Evolutionary conservation across 1,140 invertebrate species (phyloP).

Genomic region (Trachelipus rathkii): DNA sequence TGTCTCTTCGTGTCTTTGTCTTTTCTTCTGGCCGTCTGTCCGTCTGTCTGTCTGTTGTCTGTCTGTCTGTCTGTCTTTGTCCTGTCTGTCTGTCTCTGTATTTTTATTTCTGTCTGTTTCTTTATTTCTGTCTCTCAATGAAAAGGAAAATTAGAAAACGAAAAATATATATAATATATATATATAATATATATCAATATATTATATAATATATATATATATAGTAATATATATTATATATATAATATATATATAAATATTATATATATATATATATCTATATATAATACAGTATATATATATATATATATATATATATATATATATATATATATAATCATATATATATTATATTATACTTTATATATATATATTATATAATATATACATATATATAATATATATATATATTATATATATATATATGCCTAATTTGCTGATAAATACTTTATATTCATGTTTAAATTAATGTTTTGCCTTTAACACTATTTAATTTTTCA

Average conservation of each 20-base stretch:
- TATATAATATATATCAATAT: slow-evolving; percentile 7
- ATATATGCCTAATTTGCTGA: neutral
- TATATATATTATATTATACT: slow-evolving; percentile 15
- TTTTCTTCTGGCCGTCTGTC: no score
- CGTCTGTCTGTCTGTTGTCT: no score
- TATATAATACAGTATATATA: slow-evolving; percentile 6
- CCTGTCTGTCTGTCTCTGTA: no score
- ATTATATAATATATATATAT: no score
- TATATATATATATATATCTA: slow-evolving; percentile 11
- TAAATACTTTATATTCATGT: no score
- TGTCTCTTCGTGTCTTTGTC: no score
- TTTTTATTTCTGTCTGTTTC: no score
- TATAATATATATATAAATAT: slow-evolving; percentile 4
- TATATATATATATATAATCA: neutral
- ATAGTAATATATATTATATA: neutral
- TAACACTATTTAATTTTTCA: neutral
- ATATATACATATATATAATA: slow-evolving; percentile 3
- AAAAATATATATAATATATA: slow-evolving; percentile 20
- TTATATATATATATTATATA: slow-evolving; percentile 13
- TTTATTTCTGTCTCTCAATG: no score
- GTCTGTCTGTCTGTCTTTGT: no score
- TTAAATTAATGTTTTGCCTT: no score
- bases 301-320: slow-evolving; percentile 4
- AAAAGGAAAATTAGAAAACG: no score
- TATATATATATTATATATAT: slow-evolving; percentile 15